Evolutionary conservation across 1,140 invertebrate species (phyloP).

Genomic region (Trypoxylus dichotomus): DNA sequence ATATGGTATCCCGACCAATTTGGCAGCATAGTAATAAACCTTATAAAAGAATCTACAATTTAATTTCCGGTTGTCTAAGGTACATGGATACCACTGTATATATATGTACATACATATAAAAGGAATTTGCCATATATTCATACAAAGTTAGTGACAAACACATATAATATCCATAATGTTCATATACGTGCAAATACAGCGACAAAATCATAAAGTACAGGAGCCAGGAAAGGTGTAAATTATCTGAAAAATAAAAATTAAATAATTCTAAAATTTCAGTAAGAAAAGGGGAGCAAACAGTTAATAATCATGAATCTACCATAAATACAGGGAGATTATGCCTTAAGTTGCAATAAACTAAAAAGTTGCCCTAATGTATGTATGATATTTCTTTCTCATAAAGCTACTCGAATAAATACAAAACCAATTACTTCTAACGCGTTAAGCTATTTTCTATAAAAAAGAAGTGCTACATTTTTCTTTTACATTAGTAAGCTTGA

Average conservation of each 20-base stretch:
- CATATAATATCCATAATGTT: background rate
- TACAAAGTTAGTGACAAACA: background rate
- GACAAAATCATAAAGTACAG: conserved; percentile 7
- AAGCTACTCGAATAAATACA: no score
- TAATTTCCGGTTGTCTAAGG: no score
- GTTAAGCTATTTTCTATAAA: background rate
- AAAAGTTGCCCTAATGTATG: no score
- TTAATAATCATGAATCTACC: background rate
- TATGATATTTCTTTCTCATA: no score
- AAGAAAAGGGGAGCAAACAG: background rate
- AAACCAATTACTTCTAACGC: no score
- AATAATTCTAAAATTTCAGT: conserved; percentile 9
- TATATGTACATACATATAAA: no score
- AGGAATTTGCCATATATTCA: conserved; percentile 2
- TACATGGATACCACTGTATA: no score
- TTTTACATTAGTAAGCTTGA: background rate
- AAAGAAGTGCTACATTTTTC: background rate
- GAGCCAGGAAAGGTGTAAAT: conserved; percentile 29
- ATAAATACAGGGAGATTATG: background rate
- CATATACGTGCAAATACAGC: background rate
- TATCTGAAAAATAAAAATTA: conserved; percentile 17
- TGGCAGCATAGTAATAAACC: no score
- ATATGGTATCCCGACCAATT: no score
- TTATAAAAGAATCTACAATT: no score
- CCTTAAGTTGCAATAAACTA: no score